Base-by-base conservation (phyloP, 2,888 invertebrate genomes). In the Seira ritae region DNA sequence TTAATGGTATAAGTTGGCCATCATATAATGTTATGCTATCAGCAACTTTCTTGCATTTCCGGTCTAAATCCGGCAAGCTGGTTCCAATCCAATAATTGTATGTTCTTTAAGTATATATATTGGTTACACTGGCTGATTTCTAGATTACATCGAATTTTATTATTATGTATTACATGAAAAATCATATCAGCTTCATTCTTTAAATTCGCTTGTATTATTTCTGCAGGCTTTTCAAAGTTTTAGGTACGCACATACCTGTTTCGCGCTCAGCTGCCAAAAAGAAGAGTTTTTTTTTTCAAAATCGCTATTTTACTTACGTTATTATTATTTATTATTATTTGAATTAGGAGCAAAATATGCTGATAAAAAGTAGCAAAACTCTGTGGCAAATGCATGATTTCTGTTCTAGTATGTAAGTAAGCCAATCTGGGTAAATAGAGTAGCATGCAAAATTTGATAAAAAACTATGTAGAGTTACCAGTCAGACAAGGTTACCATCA, bases 371-470 rank as follows among this genome's bases (percentile, higher is more conserved):
- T 74, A 23, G 74, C 68, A 24, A 31, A 74, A 80, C 74, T 74
- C 65, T 68, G 62, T 74, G 79, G 73, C 67, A 37, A 22, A 72
- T 80, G 79, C 79, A 73, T 72, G 73, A 73, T 80, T 80, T 80
- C 62, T 80, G 72, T 66, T 42, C 42, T 73, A 62, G 22, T 70
- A 72, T 72, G 67, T 67, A 72, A 3, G 62, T 65, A 31, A 37
- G 60, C 62, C 77, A 82, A 82, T 77, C 82, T 82, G 76, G 82
- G 82, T 82, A 82, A 82, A 82, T 82, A 73, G 82, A 82, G 82
- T 82, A 82, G 77, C 81, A 72, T 77, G 82, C 82, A 77, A 68
- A 81, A 71, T 70, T 10, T 19, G 55, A 62, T 80, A 75, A 82
- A 76, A 82, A 76, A 77, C 60, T 55, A 77, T 82, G 82, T 82